phyloP scores from a whole-genome alignment of 2,797 vertebrate genomes.

The Parauchenoglanis punctatus region DNA sequence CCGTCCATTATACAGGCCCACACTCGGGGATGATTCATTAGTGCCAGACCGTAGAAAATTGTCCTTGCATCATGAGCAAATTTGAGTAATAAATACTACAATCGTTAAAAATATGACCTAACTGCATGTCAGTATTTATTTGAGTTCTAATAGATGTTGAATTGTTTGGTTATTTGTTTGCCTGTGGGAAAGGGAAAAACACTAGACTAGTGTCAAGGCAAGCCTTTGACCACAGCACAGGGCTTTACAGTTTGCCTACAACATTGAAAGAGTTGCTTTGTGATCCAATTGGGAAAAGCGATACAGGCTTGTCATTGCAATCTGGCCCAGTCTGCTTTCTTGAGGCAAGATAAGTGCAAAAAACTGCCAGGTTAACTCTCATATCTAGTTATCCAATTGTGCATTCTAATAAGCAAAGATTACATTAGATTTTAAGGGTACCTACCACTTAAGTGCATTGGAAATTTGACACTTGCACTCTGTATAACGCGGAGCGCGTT shows the following conservation, averaged over 20 bases:
- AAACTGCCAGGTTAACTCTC: slow-evolving; percentile 2
- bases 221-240: background rate
- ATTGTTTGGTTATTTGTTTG: slow-evolving; percentile 57
- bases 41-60: slow-evolving; percentile 24
- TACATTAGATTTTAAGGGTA: slow-evolving; percentile 29
- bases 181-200: slow-evolving; percentile 55
- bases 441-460: slow-evolving; percentile 45
- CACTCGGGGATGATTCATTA: slow-evolving; percentile 44
- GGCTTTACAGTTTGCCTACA: slow-evolving; percentile 10
- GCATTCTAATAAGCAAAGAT: background rate
- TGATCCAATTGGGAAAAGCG: slow-evolving; percentile 14
- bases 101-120: background rate
- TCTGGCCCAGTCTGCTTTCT: background rate
- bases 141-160: slow-evolving; percentile 53
- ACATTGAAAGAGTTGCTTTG: slow-evolving; percentile 16
- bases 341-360: slow-evolving; percentile 16
- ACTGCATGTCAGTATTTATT: slow-evolving; percentile 4
- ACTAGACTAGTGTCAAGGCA: slow-evolving; percentile 8
- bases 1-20: slow-evolving; percentile 31
- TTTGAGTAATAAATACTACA: slow-evolving; percentile 8
- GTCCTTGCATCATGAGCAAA: slow-evolving; percentile 37
- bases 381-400: slow-evolving; percentile 16
- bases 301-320: slow-evolving; percentile 1
- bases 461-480: slow-evolving; percentile 58
- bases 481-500: slow-evolving; percentile 32